phyloP scores from a whole-genome alignment of 2,113 vertebrate genomes.

The Ammodytes dubius region DNA sequence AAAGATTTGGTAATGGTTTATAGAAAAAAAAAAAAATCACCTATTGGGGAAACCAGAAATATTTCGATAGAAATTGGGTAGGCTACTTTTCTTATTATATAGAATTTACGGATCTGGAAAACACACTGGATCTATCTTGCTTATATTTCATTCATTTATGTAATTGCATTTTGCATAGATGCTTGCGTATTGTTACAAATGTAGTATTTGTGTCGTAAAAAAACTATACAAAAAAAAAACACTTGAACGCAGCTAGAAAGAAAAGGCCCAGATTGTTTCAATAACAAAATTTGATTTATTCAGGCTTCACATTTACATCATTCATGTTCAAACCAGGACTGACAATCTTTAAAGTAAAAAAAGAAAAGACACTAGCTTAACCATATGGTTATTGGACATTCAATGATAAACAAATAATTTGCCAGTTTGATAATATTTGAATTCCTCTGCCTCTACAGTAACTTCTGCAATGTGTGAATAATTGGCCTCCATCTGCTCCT shows the following conservation, averaged over 20 bases:
- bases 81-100: no score
- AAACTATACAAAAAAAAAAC: no score
- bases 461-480: slow-evolving; percentile 37
- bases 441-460: slow-evolving; percentile 3
- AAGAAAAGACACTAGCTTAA: slow-evolving; percentile 41
- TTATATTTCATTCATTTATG: no score
- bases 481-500: slow-evolving; percentile 16
- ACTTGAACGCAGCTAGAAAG: slow-evolving; percentile 1
- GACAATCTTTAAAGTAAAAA: slow-evolving; percentile 63
- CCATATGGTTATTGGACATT: slow-evolving; percentile 50
- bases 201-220: no score
- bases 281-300: slow-evolving; percentile 65
- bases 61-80: no score
- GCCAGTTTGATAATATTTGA: slow-evolving; percentile 10
- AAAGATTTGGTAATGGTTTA: no score
- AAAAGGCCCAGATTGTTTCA: slow-evolving; percentile 24
- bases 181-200: no score
- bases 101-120: no score
- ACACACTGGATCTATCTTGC: no score
- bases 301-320: slow-evolving; percentile 70
- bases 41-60: no score
- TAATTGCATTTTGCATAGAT: no score
- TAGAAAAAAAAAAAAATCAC: no score
- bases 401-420: slow-evolving; percentile 26
- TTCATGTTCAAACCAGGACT: slow-evolving; percentile 32